Percentiles rank a stretch among this genome's conserved stretches.
phyloP scores from a whole-genome alignment of 2,797 vertebrate genomes.

The Merluccius polli region DNA sequence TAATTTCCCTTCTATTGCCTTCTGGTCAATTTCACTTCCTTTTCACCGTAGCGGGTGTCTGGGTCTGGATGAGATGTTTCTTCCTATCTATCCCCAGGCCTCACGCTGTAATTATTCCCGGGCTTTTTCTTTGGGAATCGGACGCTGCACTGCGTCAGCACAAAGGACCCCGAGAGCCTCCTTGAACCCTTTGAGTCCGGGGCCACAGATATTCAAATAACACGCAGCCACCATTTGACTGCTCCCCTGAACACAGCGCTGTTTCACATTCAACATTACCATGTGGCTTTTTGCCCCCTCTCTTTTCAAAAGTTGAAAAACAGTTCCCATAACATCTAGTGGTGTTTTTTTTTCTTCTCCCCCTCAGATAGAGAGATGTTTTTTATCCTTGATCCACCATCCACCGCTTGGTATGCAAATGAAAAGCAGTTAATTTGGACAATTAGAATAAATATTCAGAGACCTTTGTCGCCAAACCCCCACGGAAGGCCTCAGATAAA shows the following conservation, averaged over 20 bases:
- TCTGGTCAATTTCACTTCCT: conserved; percentile 98
- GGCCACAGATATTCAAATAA: conserved; percentile 99
- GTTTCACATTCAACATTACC: conserved; percentile 94
- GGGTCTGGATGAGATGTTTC: conserved; percentile 86
- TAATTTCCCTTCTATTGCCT: conserved; percentile 98
- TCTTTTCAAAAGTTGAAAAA: conserved; percentile 82
- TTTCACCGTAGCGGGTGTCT: conserved; percentile 81
- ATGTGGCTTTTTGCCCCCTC: conserved; percentile 90
- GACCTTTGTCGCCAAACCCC: conserved; percentile 93
- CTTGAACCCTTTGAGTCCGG: conserved; percentile 95
- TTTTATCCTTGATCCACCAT: conserved; percentile 81
- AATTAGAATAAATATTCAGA: conserved; percentile 99
- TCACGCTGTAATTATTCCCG: conserved; percentile 97
- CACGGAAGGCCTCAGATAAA: conserved; percentile 91
- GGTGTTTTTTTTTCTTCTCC: conserved; percentile 60
- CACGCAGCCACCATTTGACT: conserved; percentile 91
- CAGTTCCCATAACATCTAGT: conserved; percentile 91
- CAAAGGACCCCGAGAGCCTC: conserved; percentile 99
- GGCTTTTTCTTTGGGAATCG: conserved; percentile 87
- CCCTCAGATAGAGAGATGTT: conserved; percentile 75
- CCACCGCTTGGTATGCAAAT: conserved; percentile 99
- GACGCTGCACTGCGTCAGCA: conserved; percentile 99
- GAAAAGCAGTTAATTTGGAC: conserved; percentile 98
- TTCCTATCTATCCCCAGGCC: conserved; percentile 93
- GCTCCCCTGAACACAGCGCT: conserved; percentile 85